Evolutionary conservation across 2,888 invertebrate species (phyloP).

Genomic region (Diaperis boleti): DNA sequence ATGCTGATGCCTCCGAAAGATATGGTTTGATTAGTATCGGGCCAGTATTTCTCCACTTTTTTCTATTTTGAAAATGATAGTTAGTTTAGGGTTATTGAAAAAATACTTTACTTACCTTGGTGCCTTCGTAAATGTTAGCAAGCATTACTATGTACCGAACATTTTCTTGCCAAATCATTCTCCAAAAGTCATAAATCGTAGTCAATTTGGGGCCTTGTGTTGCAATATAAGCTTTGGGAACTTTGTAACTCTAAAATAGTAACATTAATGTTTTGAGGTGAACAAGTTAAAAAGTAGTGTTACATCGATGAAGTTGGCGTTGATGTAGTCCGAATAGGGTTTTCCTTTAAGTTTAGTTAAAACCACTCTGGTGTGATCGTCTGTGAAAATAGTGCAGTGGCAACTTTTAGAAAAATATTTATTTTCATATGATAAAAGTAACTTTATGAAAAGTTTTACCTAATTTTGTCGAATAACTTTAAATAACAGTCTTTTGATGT

Average conservation of each 20-base stretch:
- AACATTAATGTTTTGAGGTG: not conserved
- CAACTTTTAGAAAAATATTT: too few species aligned
- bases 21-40: constrained; percentile 63
- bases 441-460: too few species aligned
- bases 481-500: too few species aligned
- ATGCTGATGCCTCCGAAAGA: constrained; percentile 61
- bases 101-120: constrained; percentile 62
- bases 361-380: constrained; percentile 68
- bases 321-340: constrained; percentile 68
- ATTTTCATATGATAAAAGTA: too few species aligned
- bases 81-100: constrained; percentile 65
- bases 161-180: constrained; percentile 67
- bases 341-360: constrained; percentile 62
- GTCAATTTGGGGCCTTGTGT: not conserved
- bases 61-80: constrained; percentile 62
- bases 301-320: constrained; percentile 69
- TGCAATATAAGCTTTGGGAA: constrained; percentile 23
- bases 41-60: constrained; percentile 70
- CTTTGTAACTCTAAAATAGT: constrained; percentile 59
- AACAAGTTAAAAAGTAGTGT: constrained; percentile 48
- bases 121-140: constrained; percentile 66
- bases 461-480: too few species aligned
- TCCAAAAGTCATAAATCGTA: constrained; percentile 60
- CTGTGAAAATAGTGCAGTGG: constrained; percentile 55
- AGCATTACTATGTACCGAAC: constrained; percentile 68